Conservation (phyloP, 2,888 invertebrate genomes). For the Troglohyphantes excavatus region DNA sequence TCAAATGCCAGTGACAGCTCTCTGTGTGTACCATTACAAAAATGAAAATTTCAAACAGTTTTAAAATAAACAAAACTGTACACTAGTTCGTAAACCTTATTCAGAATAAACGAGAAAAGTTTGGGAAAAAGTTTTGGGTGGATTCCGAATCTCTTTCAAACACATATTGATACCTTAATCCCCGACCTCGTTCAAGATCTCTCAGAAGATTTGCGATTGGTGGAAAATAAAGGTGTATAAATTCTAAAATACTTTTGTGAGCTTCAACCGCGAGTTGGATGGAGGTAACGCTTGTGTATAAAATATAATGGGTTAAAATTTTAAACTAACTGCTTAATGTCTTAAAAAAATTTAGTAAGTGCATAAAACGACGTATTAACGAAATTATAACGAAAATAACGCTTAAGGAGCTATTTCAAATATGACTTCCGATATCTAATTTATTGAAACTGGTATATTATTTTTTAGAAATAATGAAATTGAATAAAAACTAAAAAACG, state of each 20-base stretch:
- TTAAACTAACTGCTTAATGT: too few relatives aligned
- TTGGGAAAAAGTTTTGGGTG: background rate
- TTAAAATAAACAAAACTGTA: background rate
- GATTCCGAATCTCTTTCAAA: background rate
- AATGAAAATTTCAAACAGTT: background rate
- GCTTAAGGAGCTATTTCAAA: too few relatives aligned
- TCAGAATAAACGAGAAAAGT: background rate
- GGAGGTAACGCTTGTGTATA: background rate
- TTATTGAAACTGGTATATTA: too few relatives aligned
- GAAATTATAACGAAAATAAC: too few relatives aligned
- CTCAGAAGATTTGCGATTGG: background rate
- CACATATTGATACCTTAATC: background rate
- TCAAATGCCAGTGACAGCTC: too few relatives aligned
- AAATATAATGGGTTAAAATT: too few relatives aligned
- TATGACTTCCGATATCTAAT: too few relatives aligned
- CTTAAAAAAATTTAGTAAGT: too few relatives aligned
- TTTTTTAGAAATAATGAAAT: too few relatives aligned
- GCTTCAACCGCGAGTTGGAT: background rate
- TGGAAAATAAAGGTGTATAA: background rate
- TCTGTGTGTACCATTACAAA: background rate
- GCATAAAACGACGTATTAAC: too few relatives aligned
- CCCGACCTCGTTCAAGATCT: background rate
- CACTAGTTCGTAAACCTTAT: background rate
- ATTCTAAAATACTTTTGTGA: background rate
- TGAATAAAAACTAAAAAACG: too few relatives aligned